phyloP scores from a whole-genome alignment of 2,797 vertebrate species.

The Pteropus rufus region DNA sequence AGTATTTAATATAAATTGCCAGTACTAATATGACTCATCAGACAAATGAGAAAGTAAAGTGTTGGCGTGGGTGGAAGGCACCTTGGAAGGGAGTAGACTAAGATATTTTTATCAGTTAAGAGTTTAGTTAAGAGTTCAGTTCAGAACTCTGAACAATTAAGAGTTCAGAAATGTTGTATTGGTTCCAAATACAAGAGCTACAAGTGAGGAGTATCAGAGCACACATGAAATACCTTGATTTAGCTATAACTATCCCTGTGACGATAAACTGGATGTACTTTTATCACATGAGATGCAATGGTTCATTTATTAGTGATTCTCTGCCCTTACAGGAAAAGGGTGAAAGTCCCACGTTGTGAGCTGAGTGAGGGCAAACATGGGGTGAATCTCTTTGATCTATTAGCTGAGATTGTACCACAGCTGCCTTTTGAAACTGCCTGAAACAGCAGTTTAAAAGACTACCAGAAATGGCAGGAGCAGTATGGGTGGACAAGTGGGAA shows the following conservation, averaged over 20 bases:
- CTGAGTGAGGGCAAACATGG: background rate
- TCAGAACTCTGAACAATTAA: too few relatives aligned
- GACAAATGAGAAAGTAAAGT: slow-evolving; percentile 62
- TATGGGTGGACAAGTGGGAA: background rate
- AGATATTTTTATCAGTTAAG: slow-evolving; percentile 68
- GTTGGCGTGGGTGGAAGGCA: slow-evolving; percentile 56
- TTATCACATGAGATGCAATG: background rate
- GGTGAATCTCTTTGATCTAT: background rate
- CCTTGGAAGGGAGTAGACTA: slow-evolving; percentile 46
- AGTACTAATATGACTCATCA: slow-evolving; percentile 68
- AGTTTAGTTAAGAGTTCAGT: too few relatives aligned
- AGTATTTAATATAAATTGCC: slow-evolving; percentile 63
- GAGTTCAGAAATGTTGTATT: background rate
- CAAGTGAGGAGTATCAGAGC: background rate
- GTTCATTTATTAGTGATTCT: background rate
- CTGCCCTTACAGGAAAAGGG: background rate
- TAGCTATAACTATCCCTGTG: background rate
- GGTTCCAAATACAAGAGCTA: background rate
- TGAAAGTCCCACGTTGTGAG: background rate
- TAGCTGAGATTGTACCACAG: background rate
- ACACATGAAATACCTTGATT: background rate
- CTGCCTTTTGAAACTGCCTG: background rate
- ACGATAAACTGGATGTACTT: background rate
- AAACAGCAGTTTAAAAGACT: background rate
- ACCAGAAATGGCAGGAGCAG: background rate